Evolutionary conservation across 2,797 vertebrate genomes (phyloP).

Genomic region (Phoxinus dragarum): DNA sequence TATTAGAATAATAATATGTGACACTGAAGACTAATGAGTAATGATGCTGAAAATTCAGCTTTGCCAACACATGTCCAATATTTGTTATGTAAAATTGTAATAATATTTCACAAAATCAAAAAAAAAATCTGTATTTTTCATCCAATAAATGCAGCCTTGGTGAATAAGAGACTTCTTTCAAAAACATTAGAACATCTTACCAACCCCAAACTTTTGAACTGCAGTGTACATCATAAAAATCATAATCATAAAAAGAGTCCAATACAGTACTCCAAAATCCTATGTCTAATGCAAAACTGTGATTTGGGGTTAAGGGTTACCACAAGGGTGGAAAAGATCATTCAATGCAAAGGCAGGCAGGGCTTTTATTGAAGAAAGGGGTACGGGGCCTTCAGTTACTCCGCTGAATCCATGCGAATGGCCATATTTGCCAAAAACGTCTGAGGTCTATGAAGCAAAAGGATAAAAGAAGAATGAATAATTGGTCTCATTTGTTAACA

Average conservation of each 20-base stretch:
- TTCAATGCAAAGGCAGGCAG: constrained; percentile 64
- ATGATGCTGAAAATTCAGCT: background rate
- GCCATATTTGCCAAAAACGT: constrained; percentile 43
- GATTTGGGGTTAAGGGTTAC: constrained; percentile 44
- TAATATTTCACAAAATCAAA: background rate
- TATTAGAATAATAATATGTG: background rate
- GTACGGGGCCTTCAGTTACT: constrained; percentile 32
- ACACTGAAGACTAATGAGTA: background rate
- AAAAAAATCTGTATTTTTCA: too few relatives aligned
- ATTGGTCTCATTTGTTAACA: too few relatives aligned
- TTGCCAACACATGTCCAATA: background rate
- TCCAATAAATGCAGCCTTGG: background rate
- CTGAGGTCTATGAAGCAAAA: constrained; percentile 54
- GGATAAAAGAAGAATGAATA: constrained; percentile 1
- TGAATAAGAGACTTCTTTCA: background rate
- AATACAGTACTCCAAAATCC: background rate
- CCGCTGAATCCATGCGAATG: constrained; percentile 41
- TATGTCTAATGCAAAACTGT: background rate
- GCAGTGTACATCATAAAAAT: background rate
- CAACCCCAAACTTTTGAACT: background rate
- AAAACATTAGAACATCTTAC: background rate
- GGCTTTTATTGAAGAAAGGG: constrained; percentile 29
- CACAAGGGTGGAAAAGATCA: constrained; percentile 65
- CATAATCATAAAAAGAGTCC: background rate
- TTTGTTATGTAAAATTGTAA: background rate